These are phyloP conservation scores for Takifugu ocellatus DNA, from an alignment of 2,797 vertebrate species.

Conservation along the genomic window DNA sequence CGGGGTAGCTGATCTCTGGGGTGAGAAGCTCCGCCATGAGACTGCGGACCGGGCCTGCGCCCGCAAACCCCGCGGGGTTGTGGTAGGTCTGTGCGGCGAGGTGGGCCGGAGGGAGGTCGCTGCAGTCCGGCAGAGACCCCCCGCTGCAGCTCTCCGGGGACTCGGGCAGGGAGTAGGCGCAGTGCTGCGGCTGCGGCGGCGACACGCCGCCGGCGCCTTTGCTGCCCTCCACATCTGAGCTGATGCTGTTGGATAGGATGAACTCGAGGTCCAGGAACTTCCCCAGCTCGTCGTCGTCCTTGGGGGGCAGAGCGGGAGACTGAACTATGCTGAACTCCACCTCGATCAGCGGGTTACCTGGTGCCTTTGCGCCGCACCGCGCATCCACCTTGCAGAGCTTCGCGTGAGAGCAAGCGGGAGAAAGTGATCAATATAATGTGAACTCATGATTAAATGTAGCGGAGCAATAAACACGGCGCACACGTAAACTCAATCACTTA, in stretches of 20 bases:
- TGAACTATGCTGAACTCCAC: slow-evolving; percentile 78
- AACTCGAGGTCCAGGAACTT: slow-evolving; percentile 89
- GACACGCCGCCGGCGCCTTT: slow-evolving; percentile 10
- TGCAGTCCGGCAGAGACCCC: slow-evolving; percentile 74
- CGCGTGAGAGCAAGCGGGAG: background rate
- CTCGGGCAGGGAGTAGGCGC: slow-evolving; percentile 82
- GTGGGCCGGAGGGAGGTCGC: slow-evolving; percentile 60
- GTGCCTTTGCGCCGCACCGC: slow-evolving; percentile 25
- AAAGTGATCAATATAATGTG: background rate
- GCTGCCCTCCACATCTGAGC: slow-evolving; percentile 46
- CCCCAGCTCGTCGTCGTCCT: slow-evolving; percentile 86
- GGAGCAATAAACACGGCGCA: background rate
- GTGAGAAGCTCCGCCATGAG: slow-evolving; percentile 87
- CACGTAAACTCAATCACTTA: slow-evolving; percentile 59
- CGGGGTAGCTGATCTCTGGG: slow-evolving; percentile 70
- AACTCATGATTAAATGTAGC: background rate
- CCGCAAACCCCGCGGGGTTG: slow-evolving; percentile 54
- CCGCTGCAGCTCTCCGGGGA: slow-evolving; percentile 87
- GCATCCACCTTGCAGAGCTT: slow-evolving; percentile 63
- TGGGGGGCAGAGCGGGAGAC: slow-evolving; percentile 50
- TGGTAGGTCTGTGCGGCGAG: slow-evolving; percentile 54
- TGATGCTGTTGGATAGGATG: slow-evolving; percentile 84
- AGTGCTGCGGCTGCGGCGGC: slow-evolving; percentile 51
- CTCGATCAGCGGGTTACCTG: slow-evolving; percentile 64
- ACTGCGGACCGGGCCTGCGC: slow-evolving; percentile 74